Percentiles rank a stretch among this genome's conserved stretches.
phyloP scores from a whole-genome alignment of 2,113 vertebrate species.

The Pseudorasbora parva region DNA sequence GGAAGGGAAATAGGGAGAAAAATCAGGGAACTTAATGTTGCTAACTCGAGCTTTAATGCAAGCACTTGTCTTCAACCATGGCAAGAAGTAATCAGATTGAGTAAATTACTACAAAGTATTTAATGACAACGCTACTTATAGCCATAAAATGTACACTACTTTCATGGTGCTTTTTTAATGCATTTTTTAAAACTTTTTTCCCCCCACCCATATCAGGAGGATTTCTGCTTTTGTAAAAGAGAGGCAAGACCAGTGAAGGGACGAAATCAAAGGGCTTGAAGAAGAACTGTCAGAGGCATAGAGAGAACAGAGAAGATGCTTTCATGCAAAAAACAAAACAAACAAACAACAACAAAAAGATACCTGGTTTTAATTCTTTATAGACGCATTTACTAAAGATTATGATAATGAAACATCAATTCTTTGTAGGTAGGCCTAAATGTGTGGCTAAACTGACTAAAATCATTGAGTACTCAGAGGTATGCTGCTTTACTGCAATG shows the following conservation, averaged over 20 bases:
- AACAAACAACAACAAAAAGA: not conserved
- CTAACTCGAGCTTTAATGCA: not conserved
- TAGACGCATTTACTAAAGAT: not conserved
- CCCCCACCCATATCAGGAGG: too few relatives aligned
- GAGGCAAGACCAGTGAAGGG: not conserved
- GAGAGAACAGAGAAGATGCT: not conserved
- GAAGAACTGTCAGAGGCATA: not conserved
- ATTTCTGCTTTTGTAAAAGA: not conserved
- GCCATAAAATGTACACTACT: not conserved
- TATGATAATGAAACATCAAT: not conserved
- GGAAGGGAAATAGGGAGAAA: too few relatives aligned
- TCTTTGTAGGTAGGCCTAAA: constrained; percentile 14
- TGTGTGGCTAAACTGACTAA: not conserved
- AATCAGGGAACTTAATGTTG: not conserved
- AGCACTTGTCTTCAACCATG: not conserved
- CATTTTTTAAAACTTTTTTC: not conserved
- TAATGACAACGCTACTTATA: not conserved
- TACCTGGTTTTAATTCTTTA: not conserved
- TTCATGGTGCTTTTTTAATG: not conserved
- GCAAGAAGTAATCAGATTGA: not conserved
- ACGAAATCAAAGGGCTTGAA: not conserved
- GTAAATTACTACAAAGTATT: not conserved
- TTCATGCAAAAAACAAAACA: not conserved
- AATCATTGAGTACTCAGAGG: not conserved
- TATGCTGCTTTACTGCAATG: not conserved